Evolutionary conservation across 2,113 vertebrate genomes (phyloP).

Genomic region (Seriola aureovittata): DNA sequence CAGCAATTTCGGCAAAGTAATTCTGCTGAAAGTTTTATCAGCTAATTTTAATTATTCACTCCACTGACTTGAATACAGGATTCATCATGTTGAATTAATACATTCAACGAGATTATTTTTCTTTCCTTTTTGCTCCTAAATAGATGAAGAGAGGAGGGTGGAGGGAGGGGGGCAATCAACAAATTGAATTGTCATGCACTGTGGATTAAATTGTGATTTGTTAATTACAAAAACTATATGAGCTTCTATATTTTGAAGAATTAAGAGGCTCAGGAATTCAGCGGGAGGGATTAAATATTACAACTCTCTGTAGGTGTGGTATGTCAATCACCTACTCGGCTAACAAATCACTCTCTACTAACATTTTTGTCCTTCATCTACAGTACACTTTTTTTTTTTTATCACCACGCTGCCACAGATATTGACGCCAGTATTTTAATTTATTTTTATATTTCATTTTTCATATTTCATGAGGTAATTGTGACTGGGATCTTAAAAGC

Average conservation of each 20-base stretch:
- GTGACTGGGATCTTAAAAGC: slow-evolving; percentile 11
- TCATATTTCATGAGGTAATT: slow-evolving; percentile 13
- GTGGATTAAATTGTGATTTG: slow-evolving; percentile 98
- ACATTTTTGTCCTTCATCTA: neutral
- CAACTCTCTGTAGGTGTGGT: slow-evolving; percentile 33
- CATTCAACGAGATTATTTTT: slow-evolving; percentile 95
- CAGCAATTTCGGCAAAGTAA: slow-evolving; percentile 99
- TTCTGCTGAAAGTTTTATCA: slow-evolving; percentile 99
- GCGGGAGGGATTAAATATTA: slow-evolving; percentile 89
- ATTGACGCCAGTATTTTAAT: neutral
- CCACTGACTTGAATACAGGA: slow-evolving; percentile 99
- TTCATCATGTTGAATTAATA: slow-evolving; percentile 99
- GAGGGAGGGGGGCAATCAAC: slow-evolving; percentile 90
- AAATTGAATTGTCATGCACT: slow-evolving; percentile 99
- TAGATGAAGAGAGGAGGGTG: slow-evolving; percentile 61
- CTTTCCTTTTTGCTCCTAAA: slow-evolving; percentile 68
- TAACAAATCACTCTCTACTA: neutral
- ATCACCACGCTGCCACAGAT: neutral
- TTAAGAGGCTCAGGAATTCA: slow-evolving; percentile 92
- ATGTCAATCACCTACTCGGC: slow-evolving; percentile 45
- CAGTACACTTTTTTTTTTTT: slow-evolving; percentile 1
- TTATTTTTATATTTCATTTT: neutral
- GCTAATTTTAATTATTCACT: slow-evolving; percentile 99
- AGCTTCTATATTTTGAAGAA: slow-evolving; percentile 93
- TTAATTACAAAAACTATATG: slow-evolving; percentile 92